A percentile compares a stretch with the other conserved stretches of the same genome.
Evolutionary conservation across 2,888 invertebrate species (phyloP).

Genomic region (Tachystola acroxantha): DNA sequence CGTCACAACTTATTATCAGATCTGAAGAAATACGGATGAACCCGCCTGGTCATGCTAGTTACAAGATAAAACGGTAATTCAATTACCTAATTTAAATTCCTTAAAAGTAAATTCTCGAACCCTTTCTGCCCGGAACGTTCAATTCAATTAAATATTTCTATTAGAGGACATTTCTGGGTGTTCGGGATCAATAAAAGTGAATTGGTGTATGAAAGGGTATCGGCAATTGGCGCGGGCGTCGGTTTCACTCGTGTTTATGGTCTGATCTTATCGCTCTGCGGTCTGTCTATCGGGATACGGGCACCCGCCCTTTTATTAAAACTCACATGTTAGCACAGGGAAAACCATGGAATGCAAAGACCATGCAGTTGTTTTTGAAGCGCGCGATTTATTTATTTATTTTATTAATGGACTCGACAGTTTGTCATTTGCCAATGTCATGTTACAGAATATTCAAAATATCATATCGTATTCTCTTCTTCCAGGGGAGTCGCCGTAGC

Average conservation of each 20-base stretch:
- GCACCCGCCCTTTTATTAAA: constrained; percentile 65
- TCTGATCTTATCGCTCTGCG: constrained; percentile 71
- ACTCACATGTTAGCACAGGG: constrained; percentile 39
- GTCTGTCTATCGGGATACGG: constrained; percentile 56
- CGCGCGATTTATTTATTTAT: no score
- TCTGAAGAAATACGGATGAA: no score
- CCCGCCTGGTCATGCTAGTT: no score
- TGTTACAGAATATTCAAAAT: no score
- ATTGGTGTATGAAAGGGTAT: constrained; percentile 58
- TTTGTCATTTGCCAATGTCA: no score
- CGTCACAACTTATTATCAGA: no score
- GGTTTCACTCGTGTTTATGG: constrained; percentile 60
- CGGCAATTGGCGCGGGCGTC: constrained; percentile 47
- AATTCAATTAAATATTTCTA: constrained; percentile 70
- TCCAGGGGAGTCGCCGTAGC: no score
- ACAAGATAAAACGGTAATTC: constrained; percentile 38
- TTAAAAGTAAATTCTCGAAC: constrained; percentile 34
- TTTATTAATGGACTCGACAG: no score
- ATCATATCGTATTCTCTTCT: no score
- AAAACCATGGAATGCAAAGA: no score
- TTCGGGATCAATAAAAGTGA: constrained; percentile 38
- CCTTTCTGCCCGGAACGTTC: constrained; percentile 41
- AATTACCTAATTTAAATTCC: constrained; percentile 7
- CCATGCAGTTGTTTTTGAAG: no score
- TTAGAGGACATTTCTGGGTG: constrained; percentile 31